Conservation (phyloP, 2,113 vertebrate genomes). For the Anseranas semipalmata region DNA sequence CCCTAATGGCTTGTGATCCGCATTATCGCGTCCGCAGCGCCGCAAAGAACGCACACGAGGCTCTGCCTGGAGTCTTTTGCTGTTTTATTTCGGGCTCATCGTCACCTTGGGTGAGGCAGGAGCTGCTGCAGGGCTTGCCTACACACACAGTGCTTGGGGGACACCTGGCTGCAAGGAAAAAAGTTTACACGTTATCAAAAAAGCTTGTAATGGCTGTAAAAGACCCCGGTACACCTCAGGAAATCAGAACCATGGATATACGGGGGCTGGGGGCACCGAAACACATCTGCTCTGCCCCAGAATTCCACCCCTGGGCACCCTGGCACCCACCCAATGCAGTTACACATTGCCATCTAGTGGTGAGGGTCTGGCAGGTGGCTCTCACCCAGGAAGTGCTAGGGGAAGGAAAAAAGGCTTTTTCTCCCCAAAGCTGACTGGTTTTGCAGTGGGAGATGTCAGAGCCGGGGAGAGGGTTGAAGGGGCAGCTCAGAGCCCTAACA, state of each 20-base stretch:
- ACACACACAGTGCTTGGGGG: not conserved
- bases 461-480: rapidly evolving
- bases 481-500: rapidly evolving
- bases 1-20: not conserved
- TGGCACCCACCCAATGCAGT: not conserved
- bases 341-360: not conserved
- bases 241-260: rapidly evolving
- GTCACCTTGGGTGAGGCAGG: not conserved
- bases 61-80: not conserved
- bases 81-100: not conserved
- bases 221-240: not conserved
- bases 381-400: rapidly evolving
- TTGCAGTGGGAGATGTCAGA: too few relatives aligned
- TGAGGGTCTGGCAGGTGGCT: not conserved
- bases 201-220: too few relatives aligned
- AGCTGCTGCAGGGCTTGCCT: not conserved
- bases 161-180: rapidly evolving
- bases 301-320: not conserved
- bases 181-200: rapidly evolving
- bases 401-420: rapidly evolving
- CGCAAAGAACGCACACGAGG: rapidly evolving
- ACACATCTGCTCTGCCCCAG: rapidly evolving
- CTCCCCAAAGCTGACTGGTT: not conserved
- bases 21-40: not conserved
- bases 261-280: rapidly evolving